Conservation (phyloP, 2,888 invertebrate genomes). For the Asteroscopus sphinx region DNA sequence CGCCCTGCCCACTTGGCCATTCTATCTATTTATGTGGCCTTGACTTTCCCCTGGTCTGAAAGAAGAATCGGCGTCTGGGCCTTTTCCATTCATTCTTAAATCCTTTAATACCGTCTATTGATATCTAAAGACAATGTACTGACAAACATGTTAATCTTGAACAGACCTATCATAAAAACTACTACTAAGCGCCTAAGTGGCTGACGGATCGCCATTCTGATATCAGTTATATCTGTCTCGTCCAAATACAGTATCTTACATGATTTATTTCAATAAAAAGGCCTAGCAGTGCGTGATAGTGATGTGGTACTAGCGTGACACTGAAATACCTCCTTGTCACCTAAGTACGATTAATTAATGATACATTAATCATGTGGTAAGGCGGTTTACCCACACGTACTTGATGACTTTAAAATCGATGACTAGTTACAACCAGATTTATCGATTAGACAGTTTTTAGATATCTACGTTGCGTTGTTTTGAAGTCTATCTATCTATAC, state of each 20-base stretch:
- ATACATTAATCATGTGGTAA: constrained; percentile 21
- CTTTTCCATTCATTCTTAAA: not conserved
- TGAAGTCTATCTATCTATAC: no score
- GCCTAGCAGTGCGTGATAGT: constrained; percentile 31
- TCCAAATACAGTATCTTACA: constrained; percentile 6
- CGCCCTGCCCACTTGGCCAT: no score
- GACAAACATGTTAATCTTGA: constrained; percentile 10
- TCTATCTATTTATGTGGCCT: no score
- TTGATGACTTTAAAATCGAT: constrained; percentile 13
- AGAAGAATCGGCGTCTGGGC: no score
- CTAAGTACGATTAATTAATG: constrained; percentile 2
- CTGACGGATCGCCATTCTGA: constrained; percentile 6
- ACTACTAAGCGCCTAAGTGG: constrained; percentile 4
- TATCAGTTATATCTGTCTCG: constrained; percentile 2
- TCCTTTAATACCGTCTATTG: not conserved
- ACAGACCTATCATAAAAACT: constrained; percentile 4
- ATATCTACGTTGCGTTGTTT: no score
- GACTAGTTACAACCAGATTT: no score
- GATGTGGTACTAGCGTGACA: constrained; percentile 12
- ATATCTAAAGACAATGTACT: constrained; percentile 1
- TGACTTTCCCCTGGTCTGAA: no score
- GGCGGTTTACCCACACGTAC: constrained; percentile 4
- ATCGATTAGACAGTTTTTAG: no score
- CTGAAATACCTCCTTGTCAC: constrained; percentile 17
- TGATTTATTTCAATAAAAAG: constrained; percentile 17